Evolutionary conservation across 2,888 invertebrate species (phyloP), one percentile per base, ranked within the genome.

Genomic region (Drosophila kanekoi): DNA sequence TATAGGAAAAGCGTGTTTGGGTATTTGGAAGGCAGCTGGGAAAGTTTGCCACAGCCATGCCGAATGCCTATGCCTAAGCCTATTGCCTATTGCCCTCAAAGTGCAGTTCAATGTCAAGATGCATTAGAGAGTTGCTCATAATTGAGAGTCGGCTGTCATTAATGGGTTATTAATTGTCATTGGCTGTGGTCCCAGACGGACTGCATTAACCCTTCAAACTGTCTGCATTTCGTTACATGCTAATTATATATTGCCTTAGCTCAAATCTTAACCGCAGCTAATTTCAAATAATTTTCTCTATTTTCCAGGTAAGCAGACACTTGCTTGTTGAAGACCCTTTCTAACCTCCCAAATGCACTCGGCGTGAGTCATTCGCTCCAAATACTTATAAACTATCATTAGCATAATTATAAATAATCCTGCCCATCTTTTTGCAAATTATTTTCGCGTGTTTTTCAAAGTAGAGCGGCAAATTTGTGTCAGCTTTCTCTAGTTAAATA

Each of bases 301-400:
- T 49, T 47, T 72, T 75, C 20, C 84, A 87, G 87, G 83, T 84
- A 87, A 83, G 83, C 48, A 83, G 83, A 47, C 54, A 61, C 40
- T 41, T 11, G 54, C 44, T 40, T 13, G 28, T 40, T 13, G 28
- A 35, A 35, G 41, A 28, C 20, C 0, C 10, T 43, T n/a, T 32
- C 38, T 40, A 33, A 40, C 44, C 20, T 13, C 32, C 43, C 18
- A 33, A 52, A 4, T 35, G 43, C 59, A 38, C 16, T 40, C 38
- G 43, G n/a, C 44, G 57, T 75, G 66, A 71, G 58, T 66, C 65
- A 61, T 18, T 28, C 18, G 1, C 28, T 23, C 20, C n/a, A 41
- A 14, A 10, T 20, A 28, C 16, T 41, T 13, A 13, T 14, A 37
- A 45, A 52, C 14, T 14, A 14, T 20, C 43, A 62, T 63, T 54